phyloP scores from a whole-genome alignment of 2,113 vertebrate genomes.

The Spea bombifrons region DNA sequence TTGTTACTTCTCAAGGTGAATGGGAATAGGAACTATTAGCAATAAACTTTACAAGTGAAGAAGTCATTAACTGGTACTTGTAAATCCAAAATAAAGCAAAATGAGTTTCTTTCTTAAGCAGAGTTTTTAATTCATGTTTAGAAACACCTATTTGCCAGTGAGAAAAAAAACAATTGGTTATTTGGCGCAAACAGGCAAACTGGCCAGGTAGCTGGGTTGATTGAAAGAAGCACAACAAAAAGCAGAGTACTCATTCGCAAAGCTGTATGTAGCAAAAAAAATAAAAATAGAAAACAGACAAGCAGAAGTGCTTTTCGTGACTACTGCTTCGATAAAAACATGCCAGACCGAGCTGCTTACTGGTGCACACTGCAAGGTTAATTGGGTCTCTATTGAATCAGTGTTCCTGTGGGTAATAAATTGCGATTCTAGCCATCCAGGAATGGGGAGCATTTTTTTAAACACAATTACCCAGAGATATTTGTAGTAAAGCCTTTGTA shows the following conservation, averaged over 20 bases:
- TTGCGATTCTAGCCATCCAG: neutral
- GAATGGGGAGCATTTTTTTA: neutral
- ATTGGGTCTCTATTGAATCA: conserved; percentile 16
- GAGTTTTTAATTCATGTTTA: neutral
- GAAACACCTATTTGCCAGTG: neutral
- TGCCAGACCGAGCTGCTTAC: neutral
- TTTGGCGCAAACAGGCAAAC: neutral
- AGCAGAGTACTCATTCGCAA: neutral
- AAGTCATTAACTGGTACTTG: conserved; percentile 47
- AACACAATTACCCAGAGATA: neutral
- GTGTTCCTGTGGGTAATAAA: neutral
- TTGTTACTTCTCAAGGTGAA: conserved; percentile 46
- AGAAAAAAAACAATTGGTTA: neutral
- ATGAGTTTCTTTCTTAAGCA: conserved; percentile 30
- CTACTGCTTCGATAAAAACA: neutral
- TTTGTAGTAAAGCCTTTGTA: too few relatives aligned
- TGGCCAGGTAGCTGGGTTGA: neutral
- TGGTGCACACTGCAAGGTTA: conserved; percentile 6
- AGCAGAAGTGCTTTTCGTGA: conserved; percentile 1
- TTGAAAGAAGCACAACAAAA: conserved; percentile 1
- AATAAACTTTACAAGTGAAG: conserved; percentile 31
- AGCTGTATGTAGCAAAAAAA: neutral
- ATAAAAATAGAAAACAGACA: neutral
- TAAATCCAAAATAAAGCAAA: conserved; percentile 46
- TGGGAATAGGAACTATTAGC: conserved; percentile 23